Evolutionary conservation across 2,113 vertebrate species (phyloP), one percentile per base, ranked within the genome.

Genomic region (Brienomyrus longianalis): DNA sequence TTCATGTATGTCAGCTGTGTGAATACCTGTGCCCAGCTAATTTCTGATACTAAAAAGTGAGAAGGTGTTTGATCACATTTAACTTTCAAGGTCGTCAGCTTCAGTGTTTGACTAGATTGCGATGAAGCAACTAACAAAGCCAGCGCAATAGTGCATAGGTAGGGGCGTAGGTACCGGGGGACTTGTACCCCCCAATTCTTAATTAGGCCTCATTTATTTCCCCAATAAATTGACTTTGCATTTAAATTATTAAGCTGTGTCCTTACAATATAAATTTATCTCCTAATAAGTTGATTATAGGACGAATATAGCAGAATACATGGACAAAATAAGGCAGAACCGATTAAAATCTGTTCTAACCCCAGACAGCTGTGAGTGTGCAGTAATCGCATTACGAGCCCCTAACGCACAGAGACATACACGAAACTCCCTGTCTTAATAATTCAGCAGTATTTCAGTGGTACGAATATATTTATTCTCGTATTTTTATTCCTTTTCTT

Each of bases 301-400:
- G 27, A 31, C 1, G 62, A 70, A 70, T 31, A 70, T 31, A 27
- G 62, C 27, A 70, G 3, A 70, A 27, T 48, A 48, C 8, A 51
- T 13, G 15, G 23, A 51, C 11, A 8, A 51, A 86, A 86, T 31
- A 51, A 31, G 19, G 21, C 45, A 80, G 74, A 85, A 87, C 47
- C 13, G 13, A 86, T 89, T 91, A 11, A 39, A 17, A 89, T 83
- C 48, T 93, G 91, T 91, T 90, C 51, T 17, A 39, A 89, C 35
- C 91, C 92, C 92, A 93, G 92, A 80, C 7, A 86, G 89, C 88
- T 92, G 90, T 93, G 93, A 91, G 92, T 56, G 21, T n/a, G n/a
- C 52, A 5, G 8, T 13, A 23, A 9, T 11, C 6, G 17, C 1
- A 47, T 51, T 31, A 27, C 21, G 5, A 27, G 11, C 17, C 1